Evolutionary conservation across 2,113 vertebrate species (phyloP).

Genomic region (Pelodiscus sinensis): DNA sequence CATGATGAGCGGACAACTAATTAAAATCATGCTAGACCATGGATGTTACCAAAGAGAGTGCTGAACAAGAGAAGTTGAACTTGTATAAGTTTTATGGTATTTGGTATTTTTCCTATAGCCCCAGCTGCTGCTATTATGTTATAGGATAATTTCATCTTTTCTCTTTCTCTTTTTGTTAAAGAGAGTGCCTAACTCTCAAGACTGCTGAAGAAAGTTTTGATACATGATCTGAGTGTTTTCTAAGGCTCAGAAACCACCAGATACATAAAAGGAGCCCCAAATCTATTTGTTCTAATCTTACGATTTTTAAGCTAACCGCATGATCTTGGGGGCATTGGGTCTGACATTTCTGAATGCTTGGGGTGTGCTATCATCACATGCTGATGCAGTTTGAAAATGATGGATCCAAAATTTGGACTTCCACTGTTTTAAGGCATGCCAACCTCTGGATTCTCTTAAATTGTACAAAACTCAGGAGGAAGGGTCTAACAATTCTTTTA

Average conservation of each 20-base stretch:
- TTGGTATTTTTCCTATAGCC: neutral
- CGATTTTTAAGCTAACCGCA: neutral
- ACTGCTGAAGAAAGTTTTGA: neutral
- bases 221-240: fast-evolving
- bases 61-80: too few species aligned
- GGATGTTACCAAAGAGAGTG: too few species aligned
- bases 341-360: neutral
- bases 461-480: neutral
- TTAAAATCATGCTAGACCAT: too few species aligned
- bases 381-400: conserved; percentile 1
- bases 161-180: neutral
- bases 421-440: neutral
- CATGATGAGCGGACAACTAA: too few species aligned
- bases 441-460: neutral
- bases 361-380: neutral
- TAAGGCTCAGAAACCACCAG: neutral
- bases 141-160: neutral
- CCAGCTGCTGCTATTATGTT: neutral
- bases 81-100: neutral
- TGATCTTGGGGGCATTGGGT: neutral
- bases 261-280: neutral
- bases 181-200: neutral
- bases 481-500: fast-evolving
- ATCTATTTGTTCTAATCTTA: neutral
- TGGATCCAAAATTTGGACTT: neutral